Percentiles rank a stretch among this genome's conserved stretches.
Conservation (phyloP, 2,113 vertebrate genomes). For the Poeciliopsis occidentalis region DNA sequence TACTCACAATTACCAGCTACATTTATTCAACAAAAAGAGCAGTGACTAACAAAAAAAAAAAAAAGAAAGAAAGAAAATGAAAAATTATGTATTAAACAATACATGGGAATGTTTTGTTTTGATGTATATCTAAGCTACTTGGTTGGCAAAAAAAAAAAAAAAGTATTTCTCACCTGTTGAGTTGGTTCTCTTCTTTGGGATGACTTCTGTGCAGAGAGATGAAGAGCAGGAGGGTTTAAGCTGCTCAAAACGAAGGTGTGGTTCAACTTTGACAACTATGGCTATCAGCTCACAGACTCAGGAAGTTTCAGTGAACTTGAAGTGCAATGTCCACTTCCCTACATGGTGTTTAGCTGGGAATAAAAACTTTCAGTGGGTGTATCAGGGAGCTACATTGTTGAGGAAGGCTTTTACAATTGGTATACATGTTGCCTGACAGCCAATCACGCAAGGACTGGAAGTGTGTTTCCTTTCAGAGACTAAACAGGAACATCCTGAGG, state of each 20-base stretch:
- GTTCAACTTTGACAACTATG: constrained; percentile 30
- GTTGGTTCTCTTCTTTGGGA: constrained; percentile 76
- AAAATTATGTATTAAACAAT: background rate
- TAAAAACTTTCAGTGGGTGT: constrained; percentile 18
- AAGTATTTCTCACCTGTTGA: constrained; percentile 70
- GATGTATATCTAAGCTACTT: background rate
- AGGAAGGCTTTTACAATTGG: background rate
- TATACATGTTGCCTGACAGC: constrained; percentile 1
- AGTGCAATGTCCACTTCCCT: constrained; percentile 43
- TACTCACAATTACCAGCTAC: background rate
- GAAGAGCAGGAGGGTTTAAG: constrained; percentile 47
- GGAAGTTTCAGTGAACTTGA: constrained; percentile 18
- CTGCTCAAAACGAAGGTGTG: constrained; percentile 45
- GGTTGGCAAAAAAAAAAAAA: background rate
- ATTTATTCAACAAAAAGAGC: background rate
- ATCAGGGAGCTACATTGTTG: constrained; percentile 11
- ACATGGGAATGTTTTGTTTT: background rate
- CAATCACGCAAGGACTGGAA: constrained; percentile 42
- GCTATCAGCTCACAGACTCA: constrained; percentile 43
- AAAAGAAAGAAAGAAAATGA: too few relatives aligned
- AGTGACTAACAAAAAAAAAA: background rate
- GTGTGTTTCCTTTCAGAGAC: constrained; percentile 43
- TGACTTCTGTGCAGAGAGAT: constrained; percentile 67
- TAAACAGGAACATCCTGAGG: constrained; percentile 27
- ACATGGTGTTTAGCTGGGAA: constrained; percentile 47